Conservation (phyloP, 2,797 vertebrate genomes). For the Pseudomugil gertrudae region DNA sequence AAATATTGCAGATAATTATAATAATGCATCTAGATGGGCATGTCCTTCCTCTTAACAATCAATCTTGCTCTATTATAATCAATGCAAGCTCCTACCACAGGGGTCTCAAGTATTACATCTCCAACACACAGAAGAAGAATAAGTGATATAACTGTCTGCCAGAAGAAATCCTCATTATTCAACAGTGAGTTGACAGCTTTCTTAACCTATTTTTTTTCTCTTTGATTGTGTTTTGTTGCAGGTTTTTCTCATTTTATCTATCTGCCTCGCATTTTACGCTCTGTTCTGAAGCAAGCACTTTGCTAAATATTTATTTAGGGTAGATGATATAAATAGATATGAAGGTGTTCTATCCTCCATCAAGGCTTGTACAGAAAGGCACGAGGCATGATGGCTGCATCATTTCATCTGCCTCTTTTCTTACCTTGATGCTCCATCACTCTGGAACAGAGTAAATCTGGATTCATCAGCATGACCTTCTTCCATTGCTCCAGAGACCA, state of each 20-base stretch:
- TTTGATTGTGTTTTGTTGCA: conserved; percentile 17
- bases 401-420: too few species aligned
- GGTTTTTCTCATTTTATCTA: conserved; percentile 45
- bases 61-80: conserved; percentile 2
- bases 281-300: conserved; percentile 42
- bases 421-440: too few species aligned
- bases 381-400: too few species aligned
- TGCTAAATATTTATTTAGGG: conserved; percentile 67
- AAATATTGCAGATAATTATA: background rate
- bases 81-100: background rate
- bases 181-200: conserved; percentile 5
- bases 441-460: too few species aligned
- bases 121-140: conserved; percentile 1
- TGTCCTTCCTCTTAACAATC: background rate
- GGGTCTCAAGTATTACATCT: conserved; percentile 11
- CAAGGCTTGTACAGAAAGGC: too few species aligned
- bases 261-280: conserved; percentile 37
- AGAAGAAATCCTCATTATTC: conserved; percentile 11
- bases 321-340: conserved; percentile 60
- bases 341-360: conserved; percentile 26
- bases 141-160: background rate
- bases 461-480: too few species aligned
- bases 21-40: background rate
- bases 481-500: too few species aligned
- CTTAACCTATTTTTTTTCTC: background rate